These are phyloP conservation scores for Anarhynchus alexandrinus DNA, from an alignment of 2,113 vertebrate genomes.

Conservation along the genomic window DNA sequence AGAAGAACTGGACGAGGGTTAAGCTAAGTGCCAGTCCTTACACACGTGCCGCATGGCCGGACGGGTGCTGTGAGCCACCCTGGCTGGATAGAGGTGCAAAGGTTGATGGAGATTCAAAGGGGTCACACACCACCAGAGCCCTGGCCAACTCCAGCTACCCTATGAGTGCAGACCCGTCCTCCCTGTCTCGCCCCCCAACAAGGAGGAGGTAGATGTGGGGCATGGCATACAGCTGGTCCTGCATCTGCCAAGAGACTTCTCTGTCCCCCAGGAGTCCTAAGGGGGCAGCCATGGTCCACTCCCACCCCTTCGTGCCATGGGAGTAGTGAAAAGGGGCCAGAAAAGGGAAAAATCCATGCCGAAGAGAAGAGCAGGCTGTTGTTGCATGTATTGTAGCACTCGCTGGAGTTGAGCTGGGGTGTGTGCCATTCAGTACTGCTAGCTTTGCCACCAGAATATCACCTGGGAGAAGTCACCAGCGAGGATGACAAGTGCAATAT, in stretches of 20 bases:
- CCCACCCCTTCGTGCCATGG: accelerated
- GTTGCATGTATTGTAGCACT: background rate
- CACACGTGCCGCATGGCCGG: accelerated
- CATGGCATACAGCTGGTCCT: background rate
- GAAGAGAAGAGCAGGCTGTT: background rate
- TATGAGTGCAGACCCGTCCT: background rate
- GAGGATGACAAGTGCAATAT: background rate
- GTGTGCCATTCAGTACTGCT: background rate
- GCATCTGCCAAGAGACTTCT: accelerated
- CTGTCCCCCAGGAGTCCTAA: background rate
- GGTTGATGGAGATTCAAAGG: background rate
- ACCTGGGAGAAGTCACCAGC: background rate
- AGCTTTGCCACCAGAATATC: background rate
- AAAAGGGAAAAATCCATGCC: background rate
- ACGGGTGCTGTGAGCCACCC: accelerated
- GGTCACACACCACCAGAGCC: background rate
- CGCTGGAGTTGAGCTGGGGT: background rate
- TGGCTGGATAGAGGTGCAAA: accelerated
- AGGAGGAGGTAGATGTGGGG: background rate
- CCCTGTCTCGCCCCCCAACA: accelerated
- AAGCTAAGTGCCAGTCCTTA: background rate
- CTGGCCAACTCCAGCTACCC: background rate
- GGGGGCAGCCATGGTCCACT: background rate
- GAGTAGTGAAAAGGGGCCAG: background rate
- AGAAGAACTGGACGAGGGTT: background rate